Evolutionary conservation across 2,113 vertebrate genomes (phyloP).

Genomic region (Microtus ochrogaster): DNA sequence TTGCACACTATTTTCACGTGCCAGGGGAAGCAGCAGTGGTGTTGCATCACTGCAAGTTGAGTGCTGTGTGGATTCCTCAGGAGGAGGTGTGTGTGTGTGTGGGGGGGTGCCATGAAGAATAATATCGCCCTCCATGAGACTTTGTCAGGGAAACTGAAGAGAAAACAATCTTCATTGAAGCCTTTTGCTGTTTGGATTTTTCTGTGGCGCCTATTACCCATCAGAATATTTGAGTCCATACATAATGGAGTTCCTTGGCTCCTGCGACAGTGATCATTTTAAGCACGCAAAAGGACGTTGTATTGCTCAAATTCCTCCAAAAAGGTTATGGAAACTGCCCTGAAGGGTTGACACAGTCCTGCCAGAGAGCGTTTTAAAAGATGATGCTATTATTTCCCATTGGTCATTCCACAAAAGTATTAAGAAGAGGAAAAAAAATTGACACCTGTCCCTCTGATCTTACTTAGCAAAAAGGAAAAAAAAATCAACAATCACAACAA

Average conservation of each 20-base stretch:
- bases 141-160: slow-evolving; percentile 59
- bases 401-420: slow-evolving; percentile 82
- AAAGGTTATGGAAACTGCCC: slow-evolving; percentile 82
- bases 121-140: slow-evolving; percentile 52
- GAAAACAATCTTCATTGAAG: slow-evolving; percentile 67
- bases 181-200: slow-evolving; percentile 77
- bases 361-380: slow-evolving; percentile 75
- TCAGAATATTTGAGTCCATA: slow-evolving; percentile 76
- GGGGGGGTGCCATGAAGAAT: slow-evolving; percentile 56
- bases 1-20: slow-evolving; percentile 67
- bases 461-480: slow-evolving; percentile 84
- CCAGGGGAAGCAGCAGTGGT: slow-evolving; percentile 26
- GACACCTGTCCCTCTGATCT: slow-evolving; percentile 86
- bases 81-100: slow-evolving; percentile 18
- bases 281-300: slow-evolving; percentile 66
- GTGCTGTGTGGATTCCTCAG: slow-evolving; percentile 36
- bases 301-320: slow-evolving; percentile 73
- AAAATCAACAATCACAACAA: neutral
- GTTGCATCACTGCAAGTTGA: slow-evolving; percentile 56
- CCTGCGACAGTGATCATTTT: slow-evolving; percentile 37
- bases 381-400: slow-evolving; percentile 83
- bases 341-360: slow-evolving; percentile 79
- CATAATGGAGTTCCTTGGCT: slow-evolving; percentile 73
- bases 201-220: slow-evolving; percentile 70
- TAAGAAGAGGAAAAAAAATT: slow-evolving; percentile 75